Evolutionary conservation across 2,888 invertebrate species (phyloP), one percentile per base, ranked within the genome.

Genomic region (Diarsia dahlii): DNA sequence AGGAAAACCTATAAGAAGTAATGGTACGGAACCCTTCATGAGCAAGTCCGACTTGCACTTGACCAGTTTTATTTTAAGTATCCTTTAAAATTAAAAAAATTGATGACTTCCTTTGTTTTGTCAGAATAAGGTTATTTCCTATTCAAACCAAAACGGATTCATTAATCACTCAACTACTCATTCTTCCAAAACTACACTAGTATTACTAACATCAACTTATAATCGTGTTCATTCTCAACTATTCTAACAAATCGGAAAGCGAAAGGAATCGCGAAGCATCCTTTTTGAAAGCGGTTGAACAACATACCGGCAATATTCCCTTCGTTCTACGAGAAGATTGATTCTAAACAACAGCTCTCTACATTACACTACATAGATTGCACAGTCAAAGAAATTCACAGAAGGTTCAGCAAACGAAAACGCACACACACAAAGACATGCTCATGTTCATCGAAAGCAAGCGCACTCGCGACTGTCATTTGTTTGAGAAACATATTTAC

Each of bases 281-380:
- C 28, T 56, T 13, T 69, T 52, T 46, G 13, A 74, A 73, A 58
- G 4, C 48, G 20, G 13, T 5, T 46, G 10, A 34, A 58, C 18
- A n/a, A 48, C 20, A 63, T 45, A 63, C 63, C n/a, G 13, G 1
- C 46, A 50, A 58, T 54, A 39, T 52, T 64, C 15, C 6, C n/a
- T 62, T 23, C 34, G 2, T 39, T 39, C 56, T 63, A 46, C 18
- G 10, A 28, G 52, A 48, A 66, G 23, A 67, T 68, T 64, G 34
- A 60, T 71, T 71, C 48, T 71, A 72, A 71, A 76, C 66, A 82
- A 64, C 46, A 54, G 45, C 28, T 71, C 0, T 20, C 39, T 50
- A 45, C 39, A 60, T 20, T 70, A 48, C 52, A 28, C 54, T 39
- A 66, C 34, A 68, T 79, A 60, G 58, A 69, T 13, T 34, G 23